phyloP scores from a whole-genome alignment of 1,140 invertebrate genomes.

The Sesamia nonagrioides region DNA sequence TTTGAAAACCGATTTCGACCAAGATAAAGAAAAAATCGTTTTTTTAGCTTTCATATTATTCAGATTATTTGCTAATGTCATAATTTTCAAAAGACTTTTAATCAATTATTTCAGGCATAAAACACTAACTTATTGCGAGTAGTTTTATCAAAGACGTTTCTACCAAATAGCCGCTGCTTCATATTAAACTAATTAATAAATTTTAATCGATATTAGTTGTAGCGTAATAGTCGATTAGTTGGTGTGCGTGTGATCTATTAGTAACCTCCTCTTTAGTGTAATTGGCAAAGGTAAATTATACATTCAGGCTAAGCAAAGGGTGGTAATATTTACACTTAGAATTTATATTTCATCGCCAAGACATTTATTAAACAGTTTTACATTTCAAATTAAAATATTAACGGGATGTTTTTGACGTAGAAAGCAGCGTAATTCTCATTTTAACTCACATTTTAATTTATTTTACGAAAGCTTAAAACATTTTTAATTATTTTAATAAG shows the following conservation, averaged over 20 bases:
- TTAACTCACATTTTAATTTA: no score
- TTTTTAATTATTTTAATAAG: no score
- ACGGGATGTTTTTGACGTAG: background rate
- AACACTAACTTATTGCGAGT: no score
- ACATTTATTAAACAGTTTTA: background rate
- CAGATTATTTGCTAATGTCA: no score
- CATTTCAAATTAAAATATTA: background rate
- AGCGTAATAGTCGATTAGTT: constrained; percentile 38
- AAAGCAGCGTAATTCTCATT: no score
- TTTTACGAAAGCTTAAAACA: no score
- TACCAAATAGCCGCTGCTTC: constrained; percentile 11
- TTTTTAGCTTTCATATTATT: no score
- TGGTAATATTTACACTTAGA: constrained; percentile 36
- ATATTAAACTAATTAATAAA: background rate
- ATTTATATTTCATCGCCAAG: background rate
- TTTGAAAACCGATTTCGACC: no score
- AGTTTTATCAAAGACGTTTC: constrained; percentile 1
- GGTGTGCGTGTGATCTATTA: constrained; percentile 45
- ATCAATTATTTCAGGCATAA: no score
- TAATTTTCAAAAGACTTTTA: no score
- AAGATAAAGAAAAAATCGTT: no score
- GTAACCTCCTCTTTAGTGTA: constrained; percentile 24
- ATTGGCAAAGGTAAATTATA: constrained; percentile 9
- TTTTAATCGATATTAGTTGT: constrained; percentile 29
- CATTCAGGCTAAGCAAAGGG: constrained; percentile 42